Conservation (phyloP, 2,888 invertebrate species). For the Melinaea marsaeus region DNA sequence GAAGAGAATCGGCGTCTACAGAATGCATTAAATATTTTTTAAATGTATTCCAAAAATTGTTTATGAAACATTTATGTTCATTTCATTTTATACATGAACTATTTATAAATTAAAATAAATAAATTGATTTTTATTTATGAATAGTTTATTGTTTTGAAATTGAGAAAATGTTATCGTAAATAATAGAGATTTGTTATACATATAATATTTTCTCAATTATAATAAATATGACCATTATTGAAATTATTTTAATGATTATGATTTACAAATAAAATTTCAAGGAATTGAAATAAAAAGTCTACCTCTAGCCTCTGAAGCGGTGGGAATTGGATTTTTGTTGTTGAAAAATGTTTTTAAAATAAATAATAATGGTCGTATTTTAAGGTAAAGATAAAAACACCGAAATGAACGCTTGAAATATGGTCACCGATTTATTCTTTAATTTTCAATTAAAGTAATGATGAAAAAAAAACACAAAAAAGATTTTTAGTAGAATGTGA, state of each 20-base stretch:
- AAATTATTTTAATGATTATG: too few species aligned
- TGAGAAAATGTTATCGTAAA: constrained; percentile 13
- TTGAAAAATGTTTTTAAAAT: constrained; percentile 5
- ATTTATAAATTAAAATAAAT: constrained; percentile 24
- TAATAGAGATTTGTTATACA: neutral
- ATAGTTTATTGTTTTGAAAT: constrained; percentile 12
- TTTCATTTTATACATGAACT: constrained; percentile 17
- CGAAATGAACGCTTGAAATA: constrained; percentile 58
- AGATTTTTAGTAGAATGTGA: constrained; percentile 41
- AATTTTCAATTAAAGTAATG: constrained; percentile 39
- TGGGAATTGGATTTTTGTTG: too few species aligned
- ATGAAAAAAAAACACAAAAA: constrained; percentile 44
- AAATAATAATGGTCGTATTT: constrained; percentile 39
- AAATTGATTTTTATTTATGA: constrained; percentile 23
- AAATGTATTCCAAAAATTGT: neutral
- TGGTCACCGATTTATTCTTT: constrained; percentile 64
- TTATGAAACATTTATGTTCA: neutral
- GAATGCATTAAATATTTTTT: constrained; percentile 59
- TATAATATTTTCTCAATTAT: constrained; percentile 25
- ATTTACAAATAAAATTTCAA: too few species aligned
- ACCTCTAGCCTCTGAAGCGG: too few species aligned
- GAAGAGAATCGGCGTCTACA: constrained; percentile 84
- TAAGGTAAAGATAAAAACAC: constrained; percentile 37
- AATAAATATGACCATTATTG: constrained; percentile 11
- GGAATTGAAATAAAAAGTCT: too few species aligned